Evolutionary conservation across 92 coral and sea anemone species (phyloP).

Genomic region (Heteractis magnifica): DNA sequence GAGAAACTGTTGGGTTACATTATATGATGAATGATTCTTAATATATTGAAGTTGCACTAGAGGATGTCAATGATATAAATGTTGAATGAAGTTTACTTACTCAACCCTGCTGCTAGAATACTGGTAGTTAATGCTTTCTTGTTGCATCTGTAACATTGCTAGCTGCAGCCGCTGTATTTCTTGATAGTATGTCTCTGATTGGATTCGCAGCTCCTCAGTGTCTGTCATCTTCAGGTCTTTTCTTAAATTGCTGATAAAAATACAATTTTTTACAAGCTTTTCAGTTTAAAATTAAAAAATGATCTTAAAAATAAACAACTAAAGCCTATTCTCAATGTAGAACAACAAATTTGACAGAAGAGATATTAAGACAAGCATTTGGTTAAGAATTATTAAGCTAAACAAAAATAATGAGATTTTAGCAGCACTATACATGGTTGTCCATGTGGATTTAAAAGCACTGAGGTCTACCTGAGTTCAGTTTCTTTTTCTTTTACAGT

Average conservation of each 20-base stretch:
- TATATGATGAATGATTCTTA: too few species aligned
- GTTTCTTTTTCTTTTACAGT: slow-evolving; percentile 94
- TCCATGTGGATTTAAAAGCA: too few species aligned
- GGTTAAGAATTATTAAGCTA: not conserved
- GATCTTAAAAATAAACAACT: not conserved
- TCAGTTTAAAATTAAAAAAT: not conserved
- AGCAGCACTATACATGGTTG: not conserved
- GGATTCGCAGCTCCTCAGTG: slow-evolving; percentile 82
- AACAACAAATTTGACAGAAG: too few species aligned
- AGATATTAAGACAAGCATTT: too few species aligned
- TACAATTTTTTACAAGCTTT: not conserved
- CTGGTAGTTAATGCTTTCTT: slow-evolving; percentile 35
- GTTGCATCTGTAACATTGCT: slow-evolving; percentile 74
- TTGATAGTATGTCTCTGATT: slow-evolving; percentile 85
- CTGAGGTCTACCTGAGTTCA: slow-evolving; percentile 68
- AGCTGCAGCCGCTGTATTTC: slow-evolving; percentile 86
- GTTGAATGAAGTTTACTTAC: slow-evolving; percentile 1
- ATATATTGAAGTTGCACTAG: too few species aligned
- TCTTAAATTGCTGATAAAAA: slow-evolving; percentile 59
- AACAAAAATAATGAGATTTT: not conserved
- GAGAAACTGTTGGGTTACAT: not conserved
- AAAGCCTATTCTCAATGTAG: too few species aligned
- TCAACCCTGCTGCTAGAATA: not conserved
- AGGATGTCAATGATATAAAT: too few species aligned
- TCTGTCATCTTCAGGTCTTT: slow-evolving; percentile 86